phyloP scores from a whole-genome alignment of 1,140 invertebrate genomes.

The Drosophila triauraria region DNA sequence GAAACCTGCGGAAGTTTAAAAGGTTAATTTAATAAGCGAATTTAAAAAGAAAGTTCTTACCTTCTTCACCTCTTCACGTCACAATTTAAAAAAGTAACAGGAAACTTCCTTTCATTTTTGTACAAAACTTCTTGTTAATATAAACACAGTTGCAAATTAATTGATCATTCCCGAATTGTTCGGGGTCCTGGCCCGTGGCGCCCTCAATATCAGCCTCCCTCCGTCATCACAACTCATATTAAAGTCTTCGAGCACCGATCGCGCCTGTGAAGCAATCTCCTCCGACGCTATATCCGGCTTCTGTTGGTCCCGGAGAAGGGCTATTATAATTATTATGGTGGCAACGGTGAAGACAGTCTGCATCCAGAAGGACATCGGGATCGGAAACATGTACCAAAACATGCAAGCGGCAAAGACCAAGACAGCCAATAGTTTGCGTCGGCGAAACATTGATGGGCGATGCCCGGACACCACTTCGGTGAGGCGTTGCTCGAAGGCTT shows the following conservation, averaged over 20 bases:
- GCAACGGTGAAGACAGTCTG: neutral
- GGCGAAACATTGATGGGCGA: neutral
- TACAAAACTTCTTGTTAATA: too few species aligned
- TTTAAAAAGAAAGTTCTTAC: too few species aligned
- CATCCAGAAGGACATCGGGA: neutral
- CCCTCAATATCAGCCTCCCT: neutral
- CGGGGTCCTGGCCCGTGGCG: neutral
- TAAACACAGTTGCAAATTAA: too few species aligned
- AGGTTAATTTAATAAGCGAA: rapidly evolving
- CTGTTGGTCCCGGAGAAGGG: too few species aligned
- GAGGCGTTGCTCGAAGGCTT: neutral
- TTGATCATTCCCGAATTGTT: too few species aligned
- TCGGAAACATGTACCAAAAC: neutral
- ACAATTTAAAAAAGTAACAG: neutral
- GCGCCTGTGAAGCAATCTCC: neutral
- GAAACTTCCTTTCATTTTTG: too few species aligned
- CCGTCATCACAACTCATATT: slow-evolving; percentile 1
- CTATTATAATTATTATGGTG: neutral
- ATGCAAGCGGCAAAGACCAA: neutral
- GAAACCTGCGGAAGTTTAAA: neutral
- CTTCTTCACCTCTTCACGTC: neutral
- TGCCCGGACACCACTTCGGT: neutral
- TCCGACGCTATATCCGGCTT: neutral
- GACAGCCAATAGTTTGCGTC: neutral
- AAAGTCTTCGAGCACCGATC: neutral